Evolutionary conservation across 2,888 invertebrate genomes (phyloP), one percentile per base, ranked within the genome.

Genomic region (Cistogaster globosa): DNA sequence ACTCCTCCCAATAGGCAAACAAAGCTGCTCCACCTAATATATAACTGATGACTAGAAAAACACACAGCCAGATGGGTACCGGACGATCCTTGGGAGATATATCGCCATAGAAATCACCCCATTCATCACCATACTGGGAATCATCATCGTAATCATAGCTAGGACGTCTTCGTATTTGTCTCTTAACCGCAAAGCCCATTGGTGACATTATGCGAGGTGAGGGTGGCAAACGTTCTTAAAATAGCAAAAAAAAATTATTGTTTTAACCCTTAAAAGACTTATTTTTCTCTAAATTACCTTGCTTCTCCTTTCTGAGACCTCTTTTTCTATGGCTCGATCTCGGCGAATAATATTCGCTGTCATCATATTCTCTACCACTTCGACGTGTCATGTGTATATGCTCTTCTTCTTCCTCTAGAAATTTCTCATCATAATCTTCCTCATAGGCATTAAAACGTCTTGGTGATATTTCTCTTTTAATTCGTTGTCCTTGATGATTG

Each of bases 11-110:
- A 63, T 94, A 94, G 88, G 95, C 94, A 93, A 98, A 98, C 12
- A 98, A 94, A 89, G 95, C 96, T 2, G 97, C 97, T 16, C 98
- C 98, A 0, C 96, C 97, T 75, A 97, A 94, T 88, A 98, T 98
- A 93, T 98, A 98, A 82, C 97, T 96, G 32, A 98, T 95, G 32
- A 98, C 97, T 62, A 98, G 94, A 89, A 96, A 96, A 75, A 97
- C 96, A 91, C 97, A 97, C 82, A 97, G 92, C 97, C 97, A 97
- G 89, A 97, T 97, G 0, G 97, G 97, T 9, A 97, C 97, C 0
- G 97, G 97, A 2, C 92, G 90, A 80, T 92, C 90, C 88, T 94
- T 94, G 45, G 91, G 90, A 48, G 90, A 89, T 55, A 91, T 86
- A 20, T 92, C 92, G 4, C 90, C 90, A 69, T 93, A 94, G 63